Evolutionary conservation across 1,140 invertebrate species (phyloP).

Genomic region (Tetragnatha versicolor): DNA sequence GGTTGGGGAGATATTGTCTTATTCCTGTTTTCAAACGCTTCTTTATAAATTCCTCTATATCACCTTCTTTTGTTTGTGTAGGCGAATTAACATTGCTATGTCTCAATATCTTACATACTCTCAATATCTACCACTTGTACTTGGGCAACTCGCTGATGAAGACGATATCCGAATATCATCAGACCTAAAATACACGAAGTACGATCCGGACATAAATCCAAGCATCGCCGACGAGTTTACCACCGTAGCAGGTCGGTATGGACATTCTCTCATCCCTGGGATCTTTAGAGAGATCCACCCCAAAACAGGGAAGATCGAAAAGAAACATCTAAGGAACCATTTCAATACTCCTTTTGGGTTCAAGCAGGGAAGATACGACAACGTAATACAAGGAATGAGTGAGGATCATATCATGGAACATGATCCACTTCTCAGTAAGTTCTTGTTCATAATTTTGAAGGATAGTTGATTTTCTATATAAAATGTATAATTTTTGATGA

Average conservation of each 20-base stretch:
- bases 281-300: slow-evolving; percentile 4
- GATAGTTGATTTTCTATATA: too few relatives aligned
- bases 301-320: background rate
- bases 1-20: background rate
- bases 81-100: slow-evolving; percentile 58
- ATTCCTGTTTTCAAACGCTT: background rate
- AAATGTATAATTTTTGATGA: too few relatives aligned
- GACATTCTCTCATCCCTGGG: slow-evolving; percentile 34
- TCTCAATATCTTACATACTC: slow-evolving; percentile 67
- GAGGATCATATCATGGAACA: slow-evolving; percentile 8
- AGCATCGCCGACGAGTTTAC: slow-evolving; percentile 59
- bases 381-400: slow-evolving; percentile 42
- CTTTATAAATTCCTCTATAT: background rate
- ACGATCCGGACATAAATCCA: slow-evolving; percentile 56
- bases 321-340: background rate
- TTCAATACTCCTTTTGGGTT: slow-evolving; percentile 36
- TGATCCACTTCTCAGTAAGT: slow-evolving; percentile 69
- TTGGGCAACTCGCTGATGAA: too few relatives aligned
- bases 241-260: slow-evolving; percentile 38
- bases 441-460: too few relatives aligned
- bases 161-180: slow-evolving; percentile 35
- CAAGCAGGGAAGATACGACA: slow-evolving; percentile 57
- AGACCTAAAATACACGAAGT: background rate
- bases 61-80: background rate
- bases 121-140: slow-evolving; percentile 68